Base-by-base conservation (phyloP, 2,888 invertebrate species). In the Dastarcus helophoroides region DNA sequence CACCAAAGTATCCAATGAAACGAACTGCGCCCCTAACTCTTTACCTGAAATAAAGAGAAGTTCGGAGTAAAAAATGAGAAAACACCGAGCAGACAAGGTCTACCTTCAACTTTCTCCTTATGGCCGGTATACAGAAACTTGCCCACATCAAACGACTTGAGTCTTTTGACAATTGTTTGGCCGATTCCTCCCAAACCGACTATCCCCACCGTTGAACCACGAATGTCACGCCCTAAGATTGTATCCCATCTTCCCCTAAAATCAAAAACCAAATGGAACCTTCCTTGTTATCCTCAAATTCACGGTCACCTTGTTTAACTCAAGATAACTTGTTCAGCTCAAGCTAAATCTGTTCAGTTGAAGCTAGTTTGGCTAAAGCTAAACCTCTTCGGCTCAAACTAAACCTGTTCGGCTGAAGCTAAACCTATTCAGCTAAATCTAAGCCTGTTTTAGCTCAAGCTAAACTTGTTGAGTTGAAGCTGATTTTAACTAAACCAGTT, bases 181-280 rank as follows among this genome's bases (percentile, higher is more conserved):
- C 85, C 86, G 43, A 89, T 76, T 29, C 76, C 71, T 0, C 89
- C 89, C 10, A 88, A 64, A n/a, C 89, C 89, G 7, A 81, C 73
- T 36, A 86, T 75, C 1, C 89, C 90, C 1, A 93, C 79, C 0
- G 81, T 85, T 4, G 85, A 77, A 21, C 72, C 76, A 0, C 70
- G 64, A 14, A 94, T 65, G 34, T 86, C 85, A 43, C 73, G 73
- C 0, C 93, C 93, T 35, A 86, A 64, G 58, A 78, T 33, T 3
- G 13, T 29, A 7, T 6, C 72, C 79, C 82, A 82, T 17, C 69
- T 62, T 1, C 76, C 76, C 29, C 79, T 76, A 27, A 16, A 40
- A 38, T 33, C 8, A 8, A 6, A 23, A 23, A 9, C 6, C 9
- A 9, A 19, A 19, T 19, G n/a, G n/a, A n/a, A n/a, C n/a, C n/a